phyloP scores from a whole-genome alignment of 2,113 vertebrate species.

The Solea solea region DNA sequence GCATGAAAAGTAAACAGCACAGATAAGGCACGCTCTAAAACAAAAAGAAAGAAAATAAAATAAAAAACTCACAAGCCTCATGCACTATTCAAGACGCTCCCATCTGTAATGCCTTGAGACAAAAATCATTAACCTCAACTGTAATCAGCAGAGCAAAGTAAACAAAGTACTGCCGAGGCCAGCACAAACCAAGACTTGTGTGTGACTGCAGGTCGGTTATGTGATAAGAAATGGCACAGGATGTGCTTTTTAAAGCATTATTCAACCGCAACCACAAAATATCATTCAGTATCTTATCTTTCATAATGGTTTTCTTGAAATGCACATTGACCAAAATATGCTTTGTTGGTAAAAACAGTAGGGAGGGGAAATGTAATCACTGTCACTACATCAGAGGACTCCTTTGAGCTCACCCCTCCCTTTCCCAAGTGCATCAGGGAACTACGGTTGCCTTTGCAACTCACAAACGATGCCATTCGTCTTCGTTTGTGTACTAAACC shows the following conservation, averaged over 20 bases:
- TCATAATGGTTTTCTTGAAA: conserved; percentile 14
- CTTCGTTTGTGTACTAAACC: too few species aligned
- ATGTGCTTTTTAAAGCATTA: not conserved
- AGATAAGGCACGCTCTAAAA: conserved; percentile 37
- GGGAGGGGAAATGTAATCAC: too few species aligned
- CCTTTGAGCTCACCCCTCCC: too few species aligned
- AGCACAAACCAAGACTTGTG: conserved; percentile 14
- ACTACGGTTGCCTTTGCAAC: too few species aligned
- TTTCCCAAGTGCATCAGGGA: too few species aligned
- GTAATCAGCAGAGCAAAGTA: conserved; percentile 45
- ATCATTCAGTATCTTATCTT: conserved; percentile 10
- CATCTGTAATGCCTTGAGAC: conserved; percentile 55
- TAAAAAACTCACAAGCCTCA: conserved; percentile 32
- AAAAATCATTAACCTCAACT: conserved; percentile 33
- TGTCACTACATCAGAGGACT: too few species aligned
- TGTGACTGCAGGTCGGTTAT: conserved; percentile 12
- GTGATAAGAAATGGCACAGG: conserved; percentile 24
- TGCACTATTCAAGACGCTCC: conserved; percentile 54
- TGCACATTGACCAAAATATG: not conserved
- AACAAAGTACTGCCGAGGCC: conserved; percentile 36
- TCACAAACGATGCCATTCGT: too few species aligned
- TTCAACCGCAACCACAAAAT: not conserved
- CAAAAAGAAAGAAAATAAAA: not conserved
- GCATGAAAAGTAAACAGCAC: conserved; percentile 61
- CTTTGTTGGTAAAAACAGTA: not conserved